Evolutionary conservation across 2,797 vertebrate genomes (phyloP).

Genomic region (Microcaecilia unicolor): DNA sequence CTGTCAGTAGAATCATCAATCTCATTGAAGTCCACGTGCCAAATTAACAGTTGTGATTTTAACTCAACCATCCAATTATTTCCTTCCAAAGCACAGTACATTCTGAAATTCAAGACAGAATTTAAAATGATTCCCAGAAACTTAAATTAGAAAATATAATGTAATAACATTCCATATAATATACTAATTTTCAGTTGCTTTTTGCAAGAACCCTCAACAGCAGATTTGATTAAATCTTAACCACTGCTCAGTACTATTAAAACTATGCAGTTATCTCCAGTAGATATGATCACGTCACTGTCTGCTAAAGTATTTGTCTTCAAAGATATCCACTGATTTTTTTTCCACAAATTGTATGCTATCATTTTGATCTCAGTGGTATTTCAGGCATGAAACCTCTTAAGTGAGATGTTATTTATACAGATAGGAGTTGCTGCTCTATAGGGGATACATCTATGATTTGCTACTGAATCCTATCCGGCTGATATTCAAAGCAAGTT

Average conservation of each 20-base stretch:
- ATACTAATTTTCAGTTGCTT: conserved; percentile 32
- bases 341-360: no score
- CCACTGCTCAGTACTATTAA: conserved; percentile 32
- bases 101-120: conserved; percentile 31
- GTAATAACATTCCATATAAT: conserved; percentile 28
- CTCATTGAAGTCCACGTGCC: conserved; percentile 22
- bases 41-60: conserved; percentile 31
- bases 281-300: conserved; percentile 35
- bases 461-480: no score
- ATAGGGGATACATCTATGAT: no score
- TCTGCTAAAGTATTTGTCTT: no score
- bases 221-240: conserved; percentile 36
- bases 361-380: no score
- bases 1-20: conserved; percentile 11
- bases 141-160: conserved; percentile 37
- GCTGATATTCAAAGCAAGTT: no score
- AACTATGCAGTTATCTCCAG: conserved; percentile 28
- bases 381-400: no score
- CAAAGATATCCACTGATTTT: conserved; percentile 23
- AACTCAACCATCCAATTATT: conserved; percentile 19
- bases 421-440: no score
- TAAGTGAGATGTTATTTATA: no score
- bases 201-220: conserved; percentile 31
- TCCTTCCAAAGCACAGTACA: conserved; percentile 17
- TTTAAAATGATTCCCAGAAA: conserved; percentile 37